These are phyloP conservation scores for Pangasianodon hypophthalmus DNA, from an alignment of 2,113 vertebrate genomes.

Conservation along the genomic window DNA sequence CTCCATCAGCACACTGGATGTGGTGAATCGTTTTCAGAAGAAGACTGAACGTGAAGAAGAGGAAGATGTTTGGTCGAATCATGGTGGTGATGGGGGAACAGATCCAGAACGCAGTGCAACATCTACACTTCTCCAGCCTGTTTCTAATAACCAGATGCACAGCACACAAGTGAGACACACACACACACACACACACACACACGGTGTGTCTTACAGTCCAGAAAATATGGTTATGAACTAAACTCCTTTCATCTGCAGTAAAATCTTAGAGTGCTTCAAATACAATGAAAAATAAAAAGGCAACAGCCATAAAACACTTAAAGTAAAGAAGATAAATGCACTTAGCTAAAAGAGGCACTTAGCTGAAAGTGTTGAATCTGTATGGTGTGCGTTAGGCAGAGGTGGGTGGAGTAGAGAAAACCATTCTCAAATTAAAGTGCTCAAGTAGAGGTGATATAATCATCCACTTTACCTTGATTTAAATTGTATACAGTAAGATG, in stretches of 20 bases:
- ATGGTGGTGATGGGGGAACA: not conserved
- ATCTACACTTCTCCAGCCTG: not conserved
- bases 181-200: not conserved
- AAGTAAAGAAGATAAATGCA: not conserved
- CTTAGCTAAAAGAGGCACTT: constrained; percentile 8
- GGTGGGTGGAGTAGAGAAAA: not conserved
- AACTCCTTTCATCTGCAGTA: not conserved
- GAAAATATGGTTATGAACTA: not conserved
- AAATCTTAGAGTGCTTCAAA: not conserved
- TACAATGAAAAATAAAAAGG: not conserved
- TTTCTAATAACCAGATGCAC: constrained; percentile 11
- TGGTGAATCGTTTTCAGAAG: constrained; percentile 68
- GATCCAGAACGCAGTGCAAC: not conserved
- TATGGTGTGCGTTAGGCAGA: not conserved
- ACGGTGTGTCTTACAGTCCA: not conserved
- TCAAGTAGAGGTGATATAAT: not conserved
- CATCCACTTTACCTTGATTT: not conserved
- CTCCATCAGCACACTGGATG: constrained; percentile 68
- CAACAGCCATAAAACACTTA: not conserved
- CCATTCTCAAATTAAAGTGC: not conserved
- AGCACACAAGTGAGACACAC: constrained; percentile 29
- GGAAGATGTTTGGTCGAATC: not conserved
- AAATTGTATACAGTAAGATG: not conserved
- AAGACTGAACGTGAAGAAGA: constrained; percentile 56
- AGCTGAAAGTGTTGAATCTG: not conserved